These are phyloP conservation scores for Tachuris rubrigastra DNA, from an alignment of 2,113 vertebrate genomes.

Conservation along the genomic window DNA sequence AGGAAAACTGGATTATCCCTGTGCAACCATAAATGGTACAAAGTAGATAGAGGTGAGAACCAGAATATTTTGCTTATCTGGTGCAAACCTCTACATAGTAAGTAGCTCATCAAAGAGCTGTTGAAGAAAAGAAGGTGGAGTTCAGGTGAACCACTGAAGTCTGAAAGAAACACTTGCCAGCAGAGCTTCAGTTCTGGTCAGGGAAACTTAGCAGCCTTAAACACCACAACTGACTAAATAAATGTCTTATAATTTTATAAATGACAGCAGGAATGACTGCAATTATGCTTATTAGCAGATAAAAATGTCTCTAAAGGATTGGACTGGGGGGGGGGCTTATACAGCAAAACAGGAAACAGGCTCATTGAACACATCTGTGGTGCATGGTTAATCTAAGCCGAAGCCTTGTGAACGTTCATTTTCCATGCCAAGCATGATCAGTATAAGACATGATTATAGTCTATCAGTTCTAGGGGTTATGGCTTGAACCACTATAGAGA, in stretches of 20 bases:
- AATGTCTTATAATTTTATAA: slow-evolving; percentile 45
- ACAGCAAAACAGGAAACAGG: slow-evolving; percentile 51
- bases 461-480: slow-evolving; percentile 27
- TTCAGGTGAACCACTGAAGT: neutral
- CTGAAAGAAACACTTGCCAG: neutral
- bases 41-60: neutral
- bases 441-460: slow-evolving; percentile 16
- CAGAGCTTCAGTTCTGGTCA: neutral
- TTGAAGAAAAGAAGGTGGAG: neutral
- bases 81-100: neutral
- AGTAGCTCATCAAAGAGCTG: neutral
- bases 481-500: slow-evolving; percentile 21
- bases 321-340: neutral
- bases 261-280: slow-evolving; percentile 47
- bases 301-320: slow-evolving; percentile 48
- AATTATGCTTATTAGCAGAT: slow-evolving; percentile 55
- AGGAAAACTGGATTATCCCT: neutral
- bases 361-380: slow-evolving; percentile 35
- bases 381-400: slow-evolving; percentile 11
- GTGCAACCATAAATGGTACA: neutral
- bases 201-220: slow-evolving; percentile 22
- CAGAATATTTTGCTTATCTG: neutral
- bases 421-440: slow-evolving; percentile 42
- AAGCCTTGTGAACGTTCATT: slow-evolving; percentile 23
- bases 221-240: slow-evolving; percentile 30